phyloP scores from a whole-genome alignment of 2,797 vertebrate species.

The Pseudomugil tenellus region DNA sequence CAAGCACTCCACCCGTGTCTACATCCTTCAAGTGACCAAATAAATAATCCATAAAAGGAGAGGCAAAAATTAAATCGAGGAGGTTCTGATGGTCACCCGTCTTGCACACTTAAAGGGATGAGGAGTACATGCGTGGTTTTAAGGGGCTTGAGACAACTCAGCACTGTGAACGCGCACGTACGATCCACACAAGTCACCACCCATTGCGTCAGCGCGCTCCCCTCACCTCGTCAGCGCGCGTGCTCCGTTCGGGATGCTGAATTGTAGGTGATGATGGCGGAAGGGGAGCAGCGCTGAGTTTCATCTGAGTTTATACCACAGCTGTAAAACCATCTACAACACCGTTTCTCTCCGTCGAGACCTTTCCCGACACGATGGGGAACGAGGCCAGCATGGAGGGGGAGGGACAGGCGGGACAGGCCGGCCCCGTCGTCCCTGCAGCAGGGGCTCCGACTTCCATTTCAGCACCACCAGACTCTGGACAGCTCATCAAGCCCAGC shows the following conservation, averaged over 20 bases:
- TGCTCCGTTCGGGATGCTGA: constrained; percentile 85
- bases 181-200: constrained; percentile 61
- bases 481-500: constrained; percentile 88
- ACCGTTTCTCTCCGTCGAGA: constrained; percentile 73
- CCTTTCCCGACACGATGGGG: constrained; percentile 79
- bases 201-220: constrained; percentile 80
- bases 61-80: neutral
- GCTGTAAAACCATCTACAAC: constrained; percentile 74
- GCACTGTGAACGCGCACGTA: constrained; percentile 72
- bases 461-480: constrained; percentile 88
- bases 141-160: constrained; percentile 48
- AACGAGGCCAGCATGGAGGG: constrained; percentile 87
- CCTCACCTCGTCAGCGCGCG: constrained; percentile 77
- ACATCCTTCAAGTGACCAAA: constrained; percentile 9
- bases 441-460: constrained; percentile 84
- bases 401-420: constrained; percentile 82
- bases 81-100: constrained; percentile 32
- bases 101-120: constrained; percentile 16
- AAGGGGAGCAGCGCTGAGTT: constrained; percentile 85
- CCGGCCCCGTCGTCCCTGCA: constrained; percentile 79
- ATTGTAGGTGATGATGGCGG: constrained; percentile 88
- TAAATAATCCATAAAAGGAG: neutral
- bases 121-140: constrained; percentile 36
- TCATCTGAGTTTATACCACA: constrained; percentile 72
- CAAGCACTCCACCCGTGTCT: neutral